Evolutionary conservation across 2,888 invertebrate species (phyloP).

Genomic region (Celastrina argiolus): DNA sequence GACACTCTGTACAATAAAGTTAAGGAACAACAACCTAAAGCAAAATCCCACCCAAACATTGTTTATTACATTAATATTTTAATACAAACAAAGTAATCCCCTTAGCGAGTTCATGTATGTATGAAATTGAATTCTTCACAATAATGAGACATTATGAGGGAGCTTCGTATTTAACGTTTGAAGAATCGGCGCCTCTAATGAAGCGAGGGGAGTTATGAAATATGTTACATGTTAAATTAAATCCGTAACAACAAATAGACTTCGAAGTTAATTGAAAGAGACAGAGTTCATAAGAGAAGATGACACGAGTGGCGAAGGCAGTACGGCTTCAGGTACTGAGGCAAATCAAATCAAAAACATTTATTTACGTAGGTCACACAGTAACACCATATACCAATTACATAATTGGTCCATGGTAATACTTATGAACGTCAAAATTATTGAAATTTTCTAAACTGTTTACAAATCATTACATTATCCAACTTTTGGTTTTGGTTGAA

Average conservation of each 20-base stretch:
- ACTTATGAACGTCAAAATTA: too few relatives aligned
- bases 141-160: constrained; percentile 70
- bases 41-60: not conserved
- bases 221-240: constrained; percentile 33
- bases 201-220: constrained; percentile 53
- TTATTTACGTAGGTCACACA: too few relatives aligned
- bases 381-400: too few relatives aligned
- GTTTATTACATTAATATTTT: constrained; percentile 16
- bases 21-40: too few relatives aligned
- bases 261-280: not conserved
- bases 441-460: too few relatives aligned
- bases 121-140: constrained; percentile 57
- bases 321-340: too few relatives aligned
- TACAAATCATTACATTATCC: too few relatives aligned
- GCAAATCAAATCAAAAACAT: too few relatives aligned
- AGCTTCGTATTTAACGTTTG: constrained; percentile 65
- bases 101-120: constrained; percentile 23
- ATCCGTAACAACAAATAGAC: constrained; percentile 23
- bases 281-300: not conserved
- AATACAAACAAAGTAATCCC: constrained; percentile 16
- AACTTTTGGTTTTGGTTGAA: too few relatives aligned
- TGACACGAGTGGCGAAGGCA: too few relatives aligned
- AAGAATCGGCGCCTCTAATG: constrained; percentile 64
- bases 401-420: too few relatives aligned
- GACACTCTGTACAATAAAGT: too few relatives aligned